Conservation (phyloP, 2,113 vertebrate species). For the Embiotoca jacksoni region DNA sequence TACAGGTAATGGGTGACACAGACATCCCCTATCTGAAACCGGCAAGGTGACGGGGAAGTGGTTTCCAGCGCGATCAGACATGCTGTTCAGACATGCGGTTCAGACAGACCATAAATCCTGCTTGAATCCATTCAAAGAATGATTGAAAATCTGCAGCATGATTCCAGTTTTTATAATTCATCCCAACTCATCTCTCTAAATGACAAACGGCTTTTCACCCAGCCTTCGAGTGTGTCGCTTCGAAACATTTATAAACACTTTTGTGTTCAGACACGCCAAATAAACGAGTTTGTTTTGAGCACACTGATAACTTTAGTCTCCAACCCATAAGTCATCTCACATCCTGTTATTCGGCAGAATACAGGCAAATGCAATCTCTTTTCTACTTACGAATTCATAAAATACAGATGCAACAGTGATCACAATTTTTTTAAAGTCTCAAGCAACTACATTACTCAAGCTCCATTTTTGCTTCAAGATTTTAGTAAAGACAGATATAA, state of each 20-base stretch:
- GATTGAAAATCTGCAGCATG: neutral
- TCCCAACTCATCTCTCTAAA: neutral
- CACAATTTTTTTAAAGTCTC: neutral
- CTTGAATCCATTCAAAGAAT: neutral
- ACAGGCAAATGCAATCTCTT: no score
- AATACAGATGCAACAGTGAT: neutral
- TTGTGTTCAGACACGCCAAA: constrained; percentile 5
- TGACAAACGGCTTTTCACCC: neutral
- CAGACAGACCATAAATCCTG: neutral
- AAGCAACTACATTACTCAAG: neutral
- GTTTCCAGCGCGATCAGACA: no score
- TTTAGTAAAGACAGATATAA: neutral
- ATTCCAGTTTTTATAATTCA: neutral
- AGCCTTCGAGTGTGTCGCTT: neutral
- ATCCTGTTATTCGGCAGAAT: neutral
- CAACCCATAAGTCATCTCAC: neutral
- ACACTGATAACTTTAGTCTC: constrained; percentile 6
- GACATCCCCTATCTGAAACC: no score
- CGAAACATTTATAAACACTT: neutral
- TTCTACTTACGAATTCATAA: neutral
- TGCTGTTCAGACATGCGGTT: no score
- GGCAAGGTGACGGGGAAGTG: no score
- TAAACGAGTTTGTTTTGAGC: constrained; percentile 3
- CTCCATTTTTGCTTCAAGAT: neutral
- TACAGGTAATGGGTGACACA: no score